Evolutionary conservation across 37 sponge, comb jelly and placozoan genomes (phyloP), one percentile per base, ranked within the genome.

Genomic region (Diacarnus erythraeanus): DNA sequence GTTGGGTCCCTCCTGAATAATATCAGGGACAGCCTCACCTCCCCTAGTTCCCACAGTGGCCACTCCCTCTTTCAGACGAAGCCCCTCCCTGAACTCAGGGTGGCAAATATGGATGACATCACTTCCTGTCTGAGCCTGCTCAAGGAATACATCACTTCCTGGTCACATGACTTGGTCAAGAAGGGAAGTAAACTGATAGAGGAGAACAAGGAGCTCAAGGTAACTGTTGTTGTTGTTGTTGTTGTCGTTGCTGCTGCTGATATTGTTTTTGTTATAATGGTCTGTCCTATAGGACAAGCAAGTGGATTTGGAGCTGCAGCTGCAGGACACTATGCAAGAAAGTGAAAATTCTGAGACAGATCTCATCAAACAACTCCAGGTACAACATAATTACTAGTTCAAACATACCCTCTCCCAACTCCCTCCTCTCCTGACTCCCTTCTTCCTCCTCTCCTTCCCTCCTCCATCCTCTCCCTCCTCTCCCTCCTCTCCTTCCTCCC

Each of bases 271-370:
- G 34, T 30, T 65, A 30, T 31, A 2, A 25, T 65, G 30, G 2
- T 30, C 33, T 17, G 23, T 22, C 71, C 42, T 60, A 25, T 58
- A 76, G 77, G 77, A 59, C 22, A 36, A 37, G 27, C 9, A 47
- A 25, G 43, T 63, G 1, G 89, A 89, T 59, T 38, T 89, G 40
- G 89, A 89, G 75, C 22, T 83, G 59, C 89, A 89, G 69, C 59
- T 89, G 42, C 51, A 83, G 38, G 83, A 82, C 69, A 89, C 89
- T 0, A 64, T 89, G 38, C 18, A 33, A 25, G 74, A 83, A 66
- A 79, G 84, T 74, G 84, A 89, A 37, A 69, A 36, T 9, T 59
- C 57, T 0, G 89, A 89, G 75, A 36, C 10, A 23, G 39, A 42
- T 8, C 72, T 84, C 0, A 40, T 84, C 38, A 30, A 40, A 8